Percentiles rank a stretch among this genome's conserved stretches.
phyloP scores from a whole-genome alignment of 1,140 invertebrate species.

The Tyrophagus putrescentiae region DNA sequence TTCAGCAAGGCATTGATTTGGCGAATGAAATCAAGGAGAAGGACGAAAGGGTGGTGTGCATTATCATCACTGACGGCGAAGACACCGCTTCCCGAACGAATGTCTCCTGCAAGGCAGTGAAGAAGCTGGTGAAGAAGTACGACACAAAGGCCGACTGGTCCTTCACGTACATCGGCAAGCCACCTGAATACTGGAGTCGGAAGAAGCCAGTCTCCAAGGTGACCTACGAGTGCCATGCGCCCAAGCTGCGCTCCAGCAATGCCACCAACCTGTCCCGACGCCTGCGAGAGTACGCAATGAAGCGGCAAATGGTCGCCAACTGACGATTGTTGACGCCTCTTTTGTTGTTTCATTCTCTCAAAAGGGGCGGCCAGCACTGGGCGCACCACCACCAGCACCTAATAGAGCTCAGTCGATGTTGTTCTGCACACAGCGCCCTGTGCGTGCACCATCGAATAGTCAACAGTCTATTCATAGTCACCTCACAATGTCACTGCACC shows the following conservation, averaged over 20 bases:
- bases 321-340: background rate
- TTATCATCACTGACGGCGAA: slow-evolving; percentile 16
- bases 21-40: background rate
- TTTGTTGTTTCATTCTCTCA: too few relatives aligned
- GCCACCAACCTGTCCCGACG: slow-evolving; percentile 3
- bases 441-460: too few relatives aligned
- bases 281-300: background rate
- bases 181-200: slow-evolving; percentile 9
- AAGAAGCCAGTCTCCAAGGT: slow-evolving; percentile 9
- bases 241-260: background rate
- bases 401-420: too few relatives aligned
- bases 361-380: too few relatives aligned
- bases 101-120: background rate
- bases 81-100: slow-evolving; percentile 4
- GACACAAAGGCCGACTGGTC: slow-evolving; percentile 12
- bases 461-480: too few relatives aligned
- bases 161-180: slow-evolving; percentile 19
- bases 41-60: slow-evolving; percentile 12
- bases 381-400: too few relatives aligned
- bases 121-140: slow-evolving; percentile 6
- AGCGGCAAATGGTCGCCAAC: background rate
- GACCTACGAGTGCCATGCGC: background rate
- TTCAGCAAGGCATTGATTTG: background rate
- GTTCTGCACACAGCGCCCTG: too few relatives aligned
- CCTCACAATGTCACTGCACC: too few relatives aligned